Evolutionary conservation across 2,888 invertebrate species (phyloP).

Genomic region (Aproaerema taeniolella): DNA sequence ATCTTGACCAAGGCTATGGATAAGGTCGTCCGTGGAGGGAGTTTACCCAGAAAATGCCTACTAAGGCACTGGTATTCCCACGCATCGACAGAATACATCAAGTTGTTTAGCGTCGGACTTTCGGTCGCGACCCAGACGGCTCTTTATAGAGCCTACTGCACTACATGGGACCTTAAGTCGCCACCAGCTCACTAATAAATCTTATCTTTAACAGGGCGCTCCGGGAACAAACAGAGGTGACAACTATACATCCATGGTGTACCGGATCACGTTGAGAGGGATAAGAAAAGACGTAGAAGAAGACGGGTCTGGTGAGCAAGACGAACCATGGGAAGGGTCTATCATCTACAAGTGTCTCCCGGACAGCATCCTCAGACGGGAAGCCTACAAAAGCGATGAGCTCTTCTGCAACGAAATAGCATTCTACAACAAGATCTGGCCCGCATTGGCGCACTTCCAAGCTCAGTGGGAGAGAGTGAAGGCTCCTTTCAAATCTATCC

Average conservation of each 20-base stretch:
- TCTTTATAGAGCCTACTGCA: background rate
- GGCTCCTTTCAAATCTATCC: constrained; percentile 73
- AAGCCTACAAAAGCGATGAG: constrained; percentile 83
- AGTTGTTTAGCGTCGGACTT: background rate
- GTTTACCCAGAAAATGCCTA: too few relatives aligned
- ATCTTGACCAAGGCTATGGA: too few relatives aligned
- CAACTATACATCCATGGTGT: constrained; percentile 85
- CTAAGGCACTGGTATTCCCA: too few relatives aligned
- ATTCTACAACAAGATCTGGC: constrained; percentile 84
- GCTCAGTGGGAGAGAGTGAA: constrained; percentile 50
- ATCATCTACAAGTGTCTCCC: constrained; percentile 85
- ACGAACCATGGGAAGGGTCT: constrained; percentile 79
- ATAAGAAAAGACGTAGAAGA: constrained; percentile 39
- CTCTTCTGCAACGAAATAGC: constrained; percentile 84
- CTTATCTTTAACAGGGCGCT: constrained; percentile 65
- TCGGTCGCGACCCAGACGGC: background rate
- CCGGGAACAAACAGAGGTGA: constrained; percentile 85
- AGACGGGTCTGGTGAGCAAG: constrained; percentile 40
- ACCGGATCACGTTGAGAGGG: constrained; percentile 80
- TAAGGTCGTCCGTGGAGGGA: too few relatives aligned
- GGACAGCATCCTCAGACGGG: constrained; percentile 79
- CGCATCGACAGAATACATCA: too few relatives aligned
- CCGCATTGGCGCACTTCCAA: constrained; percentile 79
- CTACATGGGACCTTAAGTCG: background rate
- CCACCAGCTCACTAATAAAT: background rate